Evolutionary conservation across 2,888 invertebrate genomes (phyloP).

Genomic region (Paralinhomoeus sp.): DNA sequence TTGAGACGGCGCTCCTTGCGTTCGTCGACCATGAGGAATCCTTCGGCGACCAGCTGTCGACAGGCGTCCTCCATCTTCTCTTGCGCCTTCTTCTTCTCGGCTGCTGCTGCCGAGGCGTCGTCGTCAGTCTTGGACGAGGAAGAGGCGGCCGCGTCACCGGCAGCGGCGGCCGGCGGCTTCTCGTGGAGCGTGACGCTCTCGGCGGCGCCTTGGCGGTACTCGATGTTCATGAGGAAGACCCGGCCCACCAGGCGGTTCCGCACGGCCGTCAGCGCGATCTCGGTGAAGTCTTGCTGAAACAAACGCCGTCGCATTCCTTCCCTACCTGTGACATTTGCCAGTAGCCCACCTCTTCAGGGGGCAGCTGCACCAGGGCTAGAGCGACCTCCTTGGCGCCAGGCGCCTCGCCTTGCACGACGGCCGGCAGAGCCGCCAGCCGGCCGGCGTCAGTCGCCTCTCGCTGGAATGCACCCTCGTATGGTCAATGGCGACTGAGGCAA

Average conservation of each 20-base stretch:
- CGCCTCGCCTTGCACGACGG: constrained; percentile 44
- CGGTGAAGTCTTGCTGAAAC: neutral
- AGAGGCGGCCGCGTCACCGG: too few relatives aligned
- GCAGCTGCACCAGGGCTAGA: constrained; percentile 58
- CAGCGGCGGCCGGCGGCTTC: too few relatives aligned
- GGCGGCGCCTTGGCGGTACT: constrained; percentile 14
- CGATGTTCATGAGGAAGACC: constrained; percentile 12
- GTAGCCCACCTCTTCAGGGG: constrained; percentile 39
- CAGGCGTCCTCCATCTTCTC: too few relatives aligned
- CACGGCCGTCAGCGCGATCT: too few relatives aligned
- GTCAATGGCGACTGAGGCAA: too few relatives aligned
- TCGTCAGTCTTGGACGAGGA: too few relatives aligned
- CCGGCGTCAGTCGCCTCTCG: constrained; percentile 46
- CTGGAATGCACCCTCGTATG: too few relatives aligned
- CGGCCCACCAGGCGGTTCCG: neutral
- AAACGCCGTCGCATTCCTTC: neutral
- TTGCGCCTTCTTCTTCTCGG: too few relatives aligned
- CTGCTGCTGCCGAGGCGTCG: too few relatives aligned
- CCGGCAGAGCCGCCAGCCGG: constrained; percentile 58
- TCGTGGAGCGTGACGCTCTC: constrained; percentile 12
- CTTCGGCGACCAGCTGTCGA: too few relatives aligned
- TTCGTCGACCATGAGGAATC: too few relatives aligned
- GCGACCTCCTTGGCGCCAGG: constrained; percentile 53
- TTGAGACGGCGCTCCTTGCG: too few relatives aligned
- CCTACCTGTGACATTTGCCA: constrained; percentile 5